phyloP scores from a whole-genome alignment of 2,113 vertebrate genomes.

The Sciurus niger region DNA sequence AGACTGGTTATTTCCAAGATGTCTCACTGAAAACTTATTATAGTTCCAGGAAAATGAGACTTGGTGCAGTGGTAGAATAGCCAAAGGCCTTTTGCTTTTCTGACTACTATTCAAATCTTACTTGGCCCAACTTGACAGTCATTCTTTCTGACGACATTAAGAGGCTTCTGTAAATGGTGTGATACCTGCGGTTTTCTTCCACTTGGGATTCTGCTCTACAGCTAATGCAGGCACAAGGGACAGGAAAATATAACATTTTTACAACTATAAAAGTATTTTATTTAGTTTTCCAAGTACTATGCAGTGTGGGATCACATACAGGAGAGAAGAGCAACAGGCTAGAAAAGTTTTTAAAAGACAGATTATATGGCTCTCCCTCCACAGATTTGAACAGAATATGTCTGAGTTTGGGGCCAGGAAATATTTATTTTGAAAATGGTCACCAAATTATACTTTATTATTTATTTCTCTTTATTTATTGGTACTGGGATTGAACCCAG shows the following conservation, averaged over 20 bases:
- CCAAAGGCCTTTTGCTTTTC: constrained; percentile 61
- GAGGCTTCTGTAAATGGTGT: not conserved
- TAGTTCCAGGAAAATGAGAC: constrained; percentile 61
- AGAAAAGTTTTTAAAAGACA: not conserved
- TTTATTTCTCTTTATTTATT: too few relatives aligned
- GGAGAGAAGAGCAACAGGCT: not conserved
- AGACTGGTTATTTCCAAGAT: constrained; percentile 62
- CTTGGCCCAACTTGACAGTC: constrained; percentile 46
- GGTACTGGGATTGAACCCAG: too few relatives aligned
- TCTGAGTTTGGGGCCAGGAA: not conserved
- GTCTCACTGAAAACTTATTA: constrained; percentile 59
- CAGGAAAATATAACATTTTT: constrained; percentile 68
- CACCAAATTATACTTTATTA: not conserved
- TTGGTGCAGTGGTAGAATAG: constrained; percentile 43
- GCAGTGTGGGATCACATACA: not conserved
- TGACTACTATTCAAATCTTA: constrained; percentile 44
- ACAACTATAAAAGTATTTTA: constrained; percentile 35
- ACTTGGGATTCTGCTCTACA: constrained; percentile 59
- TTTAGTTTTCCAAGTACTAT: constrained; percentile 36
- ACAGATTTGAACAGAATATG: not conserved
- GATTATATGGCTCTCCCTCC: not conserved
- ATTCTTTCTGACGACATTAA: constrained; percentile 52
- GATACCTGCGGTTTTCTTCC: constrained; percentile 35
- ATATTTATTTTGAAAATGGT: not conserved
- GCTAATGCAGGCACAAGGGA: not conserved